These are phyloP conservation scores for Rhinichthys klamathensis DNA, from an alignment of 2,113 vertebrate species.

Conservation along the genomic window DNA sequence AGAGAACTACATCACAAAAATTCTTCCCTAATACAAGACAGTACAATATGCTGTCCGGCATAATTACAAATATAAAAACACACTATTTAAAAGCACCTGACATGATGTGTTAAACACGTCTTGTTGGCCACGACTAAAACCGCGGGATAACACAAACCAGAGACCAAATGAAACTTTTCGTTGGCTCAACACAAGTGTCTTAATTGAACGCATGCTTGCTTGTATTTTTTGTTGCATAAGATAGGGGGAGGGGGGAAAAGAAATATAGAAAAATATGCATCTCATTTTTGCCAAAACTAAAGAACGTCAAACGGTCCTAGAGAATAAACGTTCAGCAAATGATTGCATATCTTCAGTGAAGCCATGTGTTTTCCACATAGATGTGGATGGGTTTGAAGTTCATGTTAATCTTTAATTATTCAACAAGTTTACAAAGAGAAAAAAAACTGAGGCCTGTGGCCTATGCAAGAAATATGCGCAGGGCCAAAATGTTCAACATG, in stretches of 20 bases:
- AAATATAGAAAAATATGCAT: constrained; percentile 44
- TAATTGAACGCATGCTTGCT: constrained; percentile 5
- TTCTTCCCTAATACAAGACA: not conserved
- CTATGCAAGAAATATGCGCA: not conserved
- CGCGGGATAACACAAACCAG: not conserved
- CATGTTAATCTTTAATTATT: constrained; percentile 35
- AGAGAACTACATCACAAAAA: not conserved
- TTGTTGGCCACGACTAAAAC: not conserved
- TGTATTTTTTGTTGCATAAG: constrained; percentile 56
- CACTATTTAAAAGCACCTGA: not conserved
- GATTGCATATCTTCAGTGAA: constrained; percentile 61
- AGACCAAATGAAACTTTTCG: not conserved
- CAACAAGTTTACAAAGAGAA: not conserved
- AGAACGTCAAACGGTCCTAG: constrained; percentile 50
- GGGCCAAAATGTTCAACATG: constrained; percentile 10
- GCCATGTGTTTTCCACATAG: constrained; percentile 69
- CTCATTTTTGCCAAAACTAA: constrained; percentile 43
- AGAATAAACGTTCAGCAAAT: constrained; percentile 14
- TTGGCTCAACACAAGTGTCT: not conserved
- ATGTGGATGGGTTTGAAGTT: constrained; percentile 42
- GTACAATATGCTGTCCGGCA: not conserved
- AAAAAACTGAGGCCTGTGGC: not conserved
- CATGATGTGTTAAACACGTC: not conserved
- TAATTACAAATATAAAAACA: not conserved
- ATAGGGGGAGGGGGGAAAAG: constrained; percentile 56